Conservation (phyloP, 2,888 invertebrate genomes). For the Lepidochrysops patricia region DNA sequence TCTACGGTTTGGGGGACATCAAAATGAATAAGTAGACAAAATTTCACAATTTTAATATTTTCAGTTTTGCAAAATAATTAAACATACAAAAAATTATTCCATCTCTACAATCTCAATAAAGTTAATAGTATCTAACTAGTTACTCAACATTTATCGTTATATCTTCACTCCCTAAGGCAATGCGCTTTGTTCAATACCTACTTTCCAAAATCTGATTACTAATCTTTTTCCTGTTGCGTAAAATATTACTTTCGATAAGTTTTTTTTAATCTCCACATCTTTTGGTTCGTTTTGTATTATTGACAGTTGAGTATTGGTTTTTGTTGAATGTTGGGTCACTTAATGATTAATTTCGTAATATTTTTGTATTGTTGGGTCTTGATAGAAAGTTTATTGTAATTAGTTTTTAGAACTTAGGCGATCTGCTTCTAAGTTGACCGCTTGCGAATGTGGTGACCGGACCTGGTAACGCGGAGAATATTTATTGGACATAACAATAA, state of each 20-base stretch:
- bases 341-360: background rate
- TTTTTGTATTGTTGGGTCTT: conserved; percentile 10
- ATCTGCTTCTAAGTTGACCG: too few species aligned
- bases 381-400: too few species aligned
- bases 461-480: too few species aligned
- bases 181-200: background rate
- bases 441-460: too few species aligned
- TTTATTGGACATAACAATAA: too few species aligned
- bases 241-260: conserved; percentile 1
- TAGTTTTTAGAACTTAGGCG: too few species aligned
- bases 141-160: background rate
- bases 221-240: background rate
- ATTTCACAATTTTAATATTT: too few species aligned
- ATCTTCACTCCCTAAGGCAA: background rate
- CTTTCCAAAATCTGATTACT: background rate
- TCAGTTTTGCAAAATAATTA: too few species aligned
- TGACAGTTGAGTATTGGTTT: background rate
- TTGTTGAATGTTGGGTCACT: background rate
- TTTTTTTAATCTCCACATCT: background rate
- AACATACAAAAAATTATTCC: too few species aligned
- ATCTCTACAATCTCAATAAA: background rate
- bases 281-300: background rate
- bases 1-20: too few species aligned
- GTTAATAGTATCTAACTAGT: too few species aligned
- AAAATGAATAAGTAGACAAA: too few species aligned